phyloP scores from a whole-genome alignment of 1,140 invertebrate genomes.

The Brachionus rubens region DNA sequence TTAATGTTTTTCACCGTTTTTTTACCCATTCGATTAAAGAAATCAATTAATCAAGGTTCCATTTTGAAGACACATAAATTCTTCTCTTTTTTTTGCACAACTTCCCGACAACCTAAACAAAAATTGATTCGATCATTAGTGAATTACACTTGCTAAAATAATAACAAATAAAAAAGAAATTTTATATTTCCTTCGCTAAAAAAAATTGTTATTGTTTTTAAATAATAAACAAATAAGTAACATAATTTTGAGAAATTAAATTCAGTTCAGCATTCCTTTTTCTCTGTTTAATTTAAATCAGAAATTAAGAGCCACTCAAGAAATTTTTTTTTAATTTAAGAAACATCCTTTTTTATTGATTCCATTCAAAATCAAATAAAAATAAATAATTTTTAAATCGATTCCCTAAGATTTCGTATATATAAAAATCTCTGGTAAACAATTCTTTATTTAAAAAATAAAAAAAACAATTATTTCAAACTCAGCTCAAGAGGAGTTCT shows the following conservation, averaged over 20 bases:
- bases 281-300: constrained; percentile 14
- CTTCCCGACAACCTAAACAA: no score
- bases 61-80: no score
- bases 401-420: not conserved
- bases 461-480: not conserved
- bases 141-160: constrained; percentile 27
- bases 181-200: constrained; percentile 32
- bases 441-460: not conserved
- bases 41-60: no score
- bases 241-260: not conserved
- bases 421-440: constrained; percentile 16
- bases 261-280: not conserved
- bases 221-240: constrained; percentile 5
- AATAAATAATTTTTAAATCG: constrained; percentile 5
- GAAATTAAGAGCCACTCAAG: not conserved
- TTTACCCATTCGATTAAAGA: no score
- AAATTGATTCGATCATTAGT: no score
- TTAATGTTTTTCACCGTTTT: no score
- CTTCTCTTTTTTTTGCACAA: no score
- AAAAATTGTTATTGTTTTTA: constrained; percentile 21
- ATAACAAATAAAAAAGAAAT: constrained; percentile 26
- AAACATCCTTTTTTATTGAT: constrained; percentile 34
- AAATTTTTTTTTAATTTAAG: not conserved
- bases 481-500: not conserved
- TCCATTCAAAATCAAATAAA: not conserved